Evolutionary conservation across 1,140 invertebrate genomes (phyloP), one percentile per base, ranked within the genome.

Genomic region (Ylistrum balloti): DNA sequence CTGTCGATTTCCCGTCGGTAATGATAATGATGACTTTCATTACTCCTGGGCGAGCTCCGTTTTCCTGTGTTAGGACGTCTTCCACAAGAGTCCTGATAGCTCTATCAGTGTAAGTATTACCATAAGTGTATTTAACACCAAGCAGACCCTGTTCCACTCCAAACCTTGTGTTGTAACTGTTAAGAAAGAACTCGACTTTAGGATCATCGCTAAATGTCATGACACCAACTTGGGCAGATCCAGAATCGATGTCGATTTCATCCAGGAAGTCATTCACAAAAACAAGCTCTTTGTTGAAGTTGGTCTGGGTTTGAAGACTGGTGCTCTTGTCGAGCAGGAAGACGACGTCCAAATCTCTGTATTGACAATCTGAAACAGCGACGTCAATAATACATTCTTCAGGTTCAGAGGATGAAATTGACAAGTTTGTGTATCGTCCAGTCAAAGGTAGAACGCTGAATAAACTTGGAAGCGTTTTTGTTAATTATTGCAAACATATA

Each of bases 261-360:
- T 91, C 90, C n/a, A 91, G 33, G 33, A 92, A 74, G n/a, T 33
- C n/a, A 7, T 33, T 88, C 0, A 92, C 88, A 20, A 92, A 92
- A 17, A 33, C 7, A 5, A 92, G 86, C 33, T 86, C 85, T 33
- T 91, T 91, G 13, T 87, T 17, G 41, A 92, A 91, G 33, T 92
- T 91, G 3, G 7, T 86, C 20, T 89, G 34, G 2, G 56, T 74
- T 33, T 48, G 48, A 22, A 92, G 48, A 86, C 91, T 92, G 13
- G 90, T 90, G 0, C 90, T 91, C 41, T 89, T 41, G 88, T 92
- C 91, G 0, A 92, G 38, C 33, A 92, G 34, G 86, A 92, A 92
- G 34, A 91, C 89, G 10, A 92, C 87, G 45, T 92, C 91, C 2
- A 74, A 5, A n/a, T 74, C 56, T 74, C 56, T 9, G n/a, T 28